Conservation (phyloP, 30 jellyfish, hydroid and myxozoan species). For the Mastigias papua region DNA sequence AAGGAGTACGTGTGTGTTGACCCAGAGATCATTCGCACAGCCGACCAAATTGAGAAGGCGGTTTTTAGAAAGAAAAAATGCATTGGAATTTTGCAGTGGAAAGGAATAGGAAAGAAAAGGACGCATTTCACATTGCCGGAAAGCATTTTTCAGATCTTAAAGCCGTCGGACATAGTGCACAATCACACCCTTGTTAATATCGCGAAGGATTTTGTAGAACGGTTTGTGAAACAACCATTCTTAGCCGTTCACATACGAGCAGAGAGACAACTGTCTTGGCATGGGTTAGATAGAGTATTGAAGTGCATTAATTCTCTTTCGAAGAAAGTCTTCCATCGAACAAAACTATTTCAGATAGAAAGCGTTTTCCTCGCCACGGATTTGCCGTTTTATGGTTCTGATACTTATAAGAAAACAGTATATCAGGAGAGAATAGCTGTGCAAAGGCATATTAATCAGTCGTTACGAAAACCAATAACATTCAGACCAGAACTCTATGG, state of each 20-base stretch:
- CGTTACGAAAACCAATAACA: constrained; percentile 48
- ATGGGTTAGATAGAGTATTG: constrained; percentile 63
- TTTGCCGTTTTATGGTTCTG: constrained; percentile 89
- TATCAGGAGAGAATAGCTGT: constrained; percentile 64
- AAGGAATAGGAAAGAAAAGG: constrained; percentile 85
- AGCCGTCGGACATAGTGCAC: constrained; percentile 86
- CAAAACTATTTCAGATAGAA: constrained; percentile 30
- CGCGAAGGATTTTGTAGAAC: constrained; percentile 71
- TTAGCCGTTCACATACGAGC: constrained; percentile 90
- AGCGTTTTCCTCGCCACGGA: constrained; percentile 87
- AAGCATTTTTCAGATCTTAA: constrained; percentile 56
- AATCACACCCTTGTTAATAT: constrained; percentile 56
- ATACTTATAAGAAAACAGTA: constrained; percentile 67
- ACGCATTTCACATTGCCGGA: constrained; percentile 85
- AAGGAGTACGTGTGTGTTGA: constrained; percentile 85
- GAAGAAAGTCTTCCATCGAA: constrained; percentile 43
- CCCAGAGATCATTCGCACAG: constrained; percentile 85
- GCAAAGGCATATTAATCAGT: constrained; percentile 22
- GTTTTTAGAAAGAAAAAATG: constrained; percentile 78
- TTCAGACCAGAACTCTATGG: constrained; percentile 74
- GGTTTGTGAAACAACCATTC: constrained; percentile 73
- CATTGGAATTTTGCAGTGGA: constrained; percentile 90
- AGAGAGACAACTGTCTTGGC: constrained; percentile 80
- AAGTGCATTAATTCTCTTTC: constrained; percentile 65
- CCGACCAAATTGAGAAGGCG: constrained; percentile 71